phyloP scores from a whole-genome alignment of 1,140 invertebrate genomes.

The Temnothorax longispinosus region DNA sequence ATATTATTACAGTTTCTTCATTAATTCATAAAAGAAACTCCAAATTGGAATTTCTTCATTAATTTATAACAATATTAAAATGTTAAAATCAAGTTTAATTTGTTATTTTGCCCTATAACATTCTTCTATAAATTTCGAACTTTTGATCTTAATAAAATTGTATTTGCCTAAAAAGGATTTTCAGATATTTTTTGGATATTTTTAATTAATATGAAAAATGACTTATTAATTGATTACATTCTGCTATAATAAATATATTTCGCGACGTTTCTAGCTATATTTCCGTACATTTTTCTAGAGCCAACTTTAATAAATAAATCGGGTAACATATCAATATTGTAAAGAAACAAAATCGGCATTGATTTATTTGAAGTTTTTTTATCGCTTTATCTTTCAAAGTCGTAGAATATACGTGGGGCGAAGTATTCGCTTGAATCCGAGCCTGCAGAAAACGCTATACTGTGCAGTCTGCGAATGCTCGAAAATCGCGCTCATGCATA shows the following conservation, averaged over 20 bases:
- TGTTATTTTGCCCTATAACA: neutral
- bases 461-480: neutral
- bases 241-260: neutral
- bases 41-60: too few species aligned
- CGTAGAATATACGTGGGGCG: neutral
- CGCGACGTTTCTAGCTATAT: neutral
- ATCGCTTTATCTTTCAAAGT: neutral
- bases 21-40: neutral
- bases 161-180: neutral
- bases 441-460: constrained; percentile 1
- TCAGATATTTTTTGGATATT: neutral
- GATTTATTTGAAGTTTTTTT: constrained; percentile 11
- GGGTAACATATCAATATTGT: neutral
- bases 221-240: neutral
- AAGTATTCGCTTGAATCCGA: neutral
- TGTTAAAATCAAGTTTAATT: neutral
- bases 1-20: neutral
- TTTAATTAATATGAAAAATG: neutral
- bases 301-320: neutral
- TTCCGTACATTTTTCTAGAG: neutral
- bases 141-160: neutral
- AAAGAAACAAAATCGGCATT: neutral
- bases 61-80: neutral
- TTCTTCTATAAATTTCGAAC: neutral
- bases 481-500: constrained; percentile 51